Percentiles rank a stretch among this genome's conserved stretches.
phyloP scores from a whole-genome alignment of 1,140 invertebrate genomes.

The Heterodera schachtii region DNA sequence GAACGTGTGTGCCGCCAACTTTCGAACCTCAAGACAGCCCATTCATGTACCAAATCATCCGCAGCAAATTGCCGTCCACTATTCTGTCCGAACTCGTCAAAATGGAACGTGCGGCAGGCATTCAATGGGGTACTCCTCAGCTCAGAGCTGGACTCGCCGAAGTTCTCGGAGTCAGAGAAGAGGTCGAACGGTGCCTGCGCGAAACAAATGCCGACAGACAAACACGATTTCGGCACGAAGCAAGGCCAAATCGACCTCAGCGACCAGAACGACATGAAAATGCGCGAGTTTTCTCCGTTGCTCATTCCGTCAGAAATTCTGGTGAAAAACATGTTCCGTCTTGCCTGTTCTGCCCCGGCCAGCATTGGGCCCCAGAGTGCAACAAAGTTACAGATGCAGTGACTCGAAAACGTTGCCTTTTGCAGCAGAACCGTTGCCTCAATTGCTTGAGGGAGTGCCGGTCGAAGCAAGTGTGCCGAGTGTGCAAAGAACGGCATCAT shows the following conservation, averaged over 20 bases:
- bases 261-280: neutral
- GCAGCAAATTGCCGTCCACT: neutral
- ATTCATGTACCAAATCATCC: neutral
- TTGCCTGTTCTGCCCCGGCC: conserved; percentile 9
- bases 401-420: conserved; percentile 17
- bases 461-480: neutral
- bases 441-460: conserved; percentile 3
- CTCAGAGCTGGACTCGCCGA: neutral
- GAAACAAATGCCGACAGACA: neutral
- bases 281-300: neutral
- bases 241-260: neutral
- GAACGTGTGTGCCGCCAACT: conserved; percentile 4
- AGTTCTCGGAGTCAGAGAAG: neutral
- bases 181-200: neutral
- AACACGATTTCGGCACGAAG: neutral
- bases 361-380: conserved; percentile 18
- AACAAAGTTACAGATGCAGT: conserved; percentile 10
- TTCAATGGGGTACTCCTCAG: neutral
- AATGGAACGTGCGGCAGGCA: neutral
- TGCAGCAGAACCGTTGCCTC: conserved; percentile 22
- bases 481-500: conserved; percentile 25
- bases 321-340: neutral
- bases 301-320: neutral
- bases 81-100: conserved; percentile 7
- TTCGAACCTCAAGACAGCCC: neutral